Base-by-base conservation (phyloP, 2,113 vertebrate genomes). In the Ariopsis seemanni region DNA sequence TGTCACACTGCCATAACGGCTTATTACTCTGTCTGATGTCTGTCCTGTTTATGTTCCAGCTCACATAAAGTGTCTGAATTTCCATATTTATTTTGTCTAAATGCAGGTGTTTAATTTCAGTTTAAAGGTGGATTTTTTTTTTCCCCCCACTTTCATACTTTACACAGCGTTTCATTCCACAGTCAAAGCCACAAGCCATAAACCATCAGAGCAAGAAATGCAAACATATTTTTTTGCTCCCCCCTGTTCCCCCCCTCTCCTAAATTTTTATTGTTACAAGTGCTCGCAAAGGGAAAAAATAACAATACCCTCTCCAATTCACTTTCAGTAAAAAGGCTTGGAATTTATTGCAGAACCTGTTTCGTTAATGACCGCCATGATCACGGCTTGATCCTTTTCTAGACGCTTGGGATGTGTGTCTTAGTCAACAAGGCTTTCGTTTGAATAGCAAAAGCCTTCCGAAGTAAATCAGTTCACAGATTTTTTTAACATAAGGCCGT, bases 111-210 rank as follows among this genome's bases (percentile, higher is more conserved):
- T 91, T 91, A 60, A 90, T 92, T 92, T 92, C 42, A 89, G 86
- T 91, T 88, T 83, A 80, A 93, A 91, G 86, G 30, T 90, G 75
- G 25, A 78, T 55, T 11, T 50, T 75, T 50, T 22, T 50, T 48
- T 22, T 67, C 67, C 15, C 25, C 20, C 50, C 9, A 42, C 80
- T 92, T 85, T 58, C 20, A 77, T 91, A 92, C 83, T 84, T 91
- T 89, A 91, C 42, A 82, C 83, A 72, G 82, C 57, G 89, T 91
- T 91, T 93, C 83, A 65, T 84, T 89, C 89, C 11, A 15, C 88
- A 88, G 86, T 91, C 87, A 57, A 92, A 91, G 91, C 85, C 91
- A 90, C 90, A 90, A 92, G 88, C 92, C 92, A 91, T 91, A 92
- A 93, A 91, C 91, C 91, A 86, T 83, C 63, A 85, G 88, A 88